phyloP scores from a whole-genome alignment of 2,797 vertebrate genomes.

The Onychomys leucogaster region DNA sequence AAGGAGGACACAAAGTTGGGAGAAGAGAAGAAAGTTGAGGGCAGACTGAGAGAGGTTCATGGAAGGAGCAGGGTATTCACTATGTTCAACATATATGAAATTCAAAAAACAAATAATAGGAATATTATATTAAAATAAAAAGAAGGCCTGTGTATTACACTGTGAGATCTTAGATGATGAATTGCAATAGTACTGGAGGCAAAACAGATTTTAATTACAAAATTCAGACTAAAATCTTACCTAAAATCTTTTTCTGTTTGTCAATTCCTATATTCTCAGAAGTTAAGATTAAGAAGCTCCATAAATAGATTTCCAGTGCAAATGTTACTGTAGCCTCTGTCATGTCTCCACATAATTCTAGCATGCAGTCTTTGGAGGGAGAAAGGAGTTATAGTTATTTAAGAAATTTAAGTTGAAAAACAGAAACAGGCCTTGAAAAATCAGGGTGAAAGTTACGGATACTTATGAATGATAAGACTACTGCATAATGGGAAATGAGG shows the following conservation, averaged over 20 bases:
- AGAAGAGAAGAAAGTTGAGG: neutral
- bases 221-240: neutral
- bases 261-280: neutral
- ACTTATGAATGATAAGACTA: neutral
- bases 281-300: neutral
- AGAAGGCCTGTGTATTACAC: neutral
- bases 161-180: neutral
- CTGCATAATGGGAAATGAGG: neutral
- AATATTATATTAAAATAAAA: neutral
- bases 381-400: neutral
- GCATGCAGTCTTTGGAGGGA: too few relatives aligned
- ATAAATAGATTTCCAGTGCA: neutral
- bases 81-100: neutral
- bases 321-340: neutral
- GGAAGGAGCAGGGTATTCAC: neutral
- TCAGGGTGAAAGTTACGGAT: neutral
- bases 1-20: neutral
- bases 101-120: neutral
- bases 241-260: neutral
- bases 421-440: neutral
- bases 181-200: neutral
- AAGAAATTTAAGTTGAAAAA: neutral
- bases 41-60: neutral
- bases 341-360: neutral
- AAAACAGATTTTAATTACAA: neutral